These are phyloP conservation scores for Nymphalis polychloros DNA, from an alignment of 2,888 invertebrate genomes.

Conservation along the genomic window DNA sequence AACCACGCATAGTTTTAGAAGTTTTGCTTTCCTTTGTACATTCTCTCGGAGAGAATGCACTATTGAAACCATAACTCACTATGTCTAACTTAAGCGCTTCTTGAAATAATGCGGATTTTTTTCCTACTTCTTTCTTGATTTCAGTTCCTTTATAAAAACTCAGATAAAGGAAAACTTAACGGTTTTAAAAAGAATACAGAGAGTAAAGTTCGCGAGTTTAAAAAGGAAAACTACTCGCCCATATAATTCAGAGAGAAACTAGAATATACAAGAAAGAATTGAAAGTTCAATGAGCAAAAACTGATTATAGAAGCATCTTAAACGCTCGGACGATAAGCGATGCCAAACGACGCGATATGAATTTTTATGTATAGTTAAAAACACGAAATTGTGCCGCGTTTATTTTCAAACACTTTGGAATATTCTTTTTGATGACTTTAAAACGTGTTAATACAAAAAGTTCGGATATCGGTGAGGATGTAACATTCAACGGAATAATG, in stretches of 20 bases:
- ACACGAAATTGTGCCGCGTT: conserved; percentile 16
- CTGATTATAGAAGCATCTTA: conserved; percentile 32
- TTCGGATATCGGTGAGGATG: background rate
- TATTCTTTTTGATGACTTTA: conserved; percentile 18
- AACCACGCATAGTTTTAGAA: conserved; percentile 20
- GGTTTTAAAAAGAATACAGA: conserved; percentile 36
- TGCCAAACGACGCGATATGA: conserved; percentile 29
- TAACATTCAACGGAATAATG: too few species aligned
- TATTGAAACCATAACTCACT: conserved; percentile 34
- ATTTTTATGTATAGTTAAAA: conserved; percentile 25
- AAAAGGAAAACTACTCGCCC: conserved; percentile 35
- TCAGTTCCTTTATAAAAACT: conserved; percentile 38
- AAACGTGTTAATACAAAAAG: conserved; percentile 10
- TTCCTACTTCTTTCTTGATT: conserved; percentile 25
- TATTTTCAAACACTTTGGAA: conserved; percentile 18
- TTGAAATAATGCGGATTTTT: conserved; percentile 37
- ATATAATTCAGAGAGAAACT: conserved; percentile 36
- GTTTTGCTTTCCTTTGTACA: conserved; percentile 31
- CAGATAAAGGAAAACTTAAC: conserved; percentile 38
- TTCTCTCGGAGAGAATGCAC: conserved; percentile 24
- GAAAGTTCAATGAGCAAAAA: conserved; percentile 38
- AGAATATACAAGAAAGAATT: conserved; percentile 31
- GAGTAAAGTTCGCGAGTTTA: conserved; percentile 35
- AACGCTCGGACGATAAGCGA: conserved; percentile 30
- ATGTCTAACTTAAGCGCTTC: conserved; percentile 37